Conservation (phyloP, 2,797 vertebrate genomes). For the Tinamus major region DNA sequence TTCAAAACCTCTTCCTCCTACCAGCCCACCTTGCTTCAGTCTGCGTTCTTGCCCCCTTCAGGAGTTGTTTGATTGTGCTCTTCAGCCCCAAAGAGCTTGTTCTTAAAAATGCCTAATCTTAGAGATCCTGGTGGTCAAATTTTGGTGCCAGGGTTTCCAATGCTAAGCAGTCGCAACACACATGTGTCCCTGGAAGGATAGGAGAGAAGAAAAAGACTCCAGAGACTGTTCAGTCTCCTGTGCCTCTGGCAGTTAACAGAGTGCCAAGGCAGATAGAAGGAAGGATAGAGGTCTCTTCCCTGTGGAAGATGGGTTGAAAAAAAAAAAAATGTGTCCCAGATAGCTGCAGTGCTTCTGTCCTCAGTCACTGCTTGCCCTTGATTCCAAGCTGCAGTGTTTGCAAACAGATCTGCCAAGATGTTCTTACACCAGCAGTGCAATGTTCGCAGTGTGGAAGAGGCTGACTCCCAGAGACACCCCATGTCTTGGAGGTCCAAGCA, state of each 20-base stretch:
- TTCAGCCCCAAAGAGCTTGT: not conserved
- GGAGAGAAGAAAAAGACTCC: not conserved
- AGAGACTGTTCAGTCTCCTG: not conserved
- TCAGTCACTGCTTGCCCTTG: not conserved
- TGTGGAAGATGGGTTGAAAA: accelerated
- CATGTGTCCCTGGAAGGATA: not conserved
- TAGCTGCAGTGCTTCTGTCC: not conserved
- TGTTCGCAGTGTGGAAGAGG: not conserved
- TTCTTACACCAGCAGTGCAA: not conserved
- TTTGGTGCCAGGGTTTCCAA: not conserved
- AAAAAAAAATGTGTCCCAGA: not conserved
- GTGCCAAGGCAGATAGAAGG: not conserved
- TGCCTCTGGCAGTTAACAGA: not conserved
- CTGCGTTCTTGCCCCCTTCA: not conserved
- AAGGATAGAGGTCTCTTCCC: not conserved
- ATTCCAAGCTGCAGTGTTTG: not conserved
- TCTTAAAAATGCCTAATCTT: not conserved
- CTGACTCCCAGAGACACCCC: not conserved
- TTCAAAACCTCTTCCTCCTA: not conserved
- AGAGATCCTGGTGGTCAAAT: not conserved
- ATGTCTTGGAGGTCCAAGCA: not conserved
- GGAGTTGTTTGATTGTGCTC: not conserved
- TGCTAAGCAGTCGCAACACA: not conserved
- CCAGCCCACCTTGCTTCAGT: not conserved
- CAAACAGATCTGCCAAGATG: not conserved